Evolutionary conservation across 2,113 vertebrate species (phyloP).

Genomic region (Ardeotis arabs): DNA sequence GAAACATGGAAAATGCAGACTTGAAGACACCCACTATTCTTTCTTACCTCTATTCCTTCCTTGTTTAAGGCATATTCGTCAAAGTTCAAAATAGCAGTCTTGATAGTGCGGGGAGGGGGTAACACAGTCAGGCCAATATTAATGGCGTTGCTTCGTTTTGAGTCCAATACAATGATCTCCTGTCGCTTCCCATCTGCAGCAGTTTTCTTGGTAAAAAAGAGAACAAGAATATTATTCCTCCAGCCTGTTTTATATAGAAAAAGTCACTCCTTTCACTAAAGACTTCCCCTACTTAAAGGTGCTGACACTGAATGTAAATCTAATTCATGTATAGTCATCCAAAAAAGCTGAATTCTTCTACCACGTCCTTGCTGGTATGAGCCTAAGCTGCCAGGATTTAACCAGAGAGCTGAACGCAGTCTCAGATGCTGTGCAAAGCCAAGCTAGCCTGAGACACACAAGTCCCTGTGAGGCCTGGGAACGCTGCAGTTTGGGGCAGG

Average conservation of each 20-base stretch:
- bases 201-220: conserved; percentile 84
- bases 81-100: conserved; percentile 97
- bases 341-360: neutral
- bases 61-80: conserved; percentile 99
- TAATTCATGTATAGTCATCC: neutral
- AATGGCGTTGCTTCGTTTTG: conserved; percentile 95
- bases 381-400: neutral
- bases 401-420: neutral
- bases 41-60: conserved; percentile 96
- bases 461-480: neutral
- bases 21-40: neutral
- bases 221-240: conserved; percentile 29
- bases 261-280: neutral
- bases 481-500: neutral
- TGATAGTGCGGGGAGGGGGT: conserved; percentile 95
- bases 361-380: neutral
- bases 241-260: neutral
- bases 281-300: neutral
- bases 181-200: conserved; percentile 95
- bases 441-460: neutral
- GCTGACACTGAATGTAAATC: neutral
- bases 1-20: neutral
- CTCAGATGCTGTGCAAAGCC: neutral
- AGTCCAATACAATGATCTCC: conserved; percentile 95
- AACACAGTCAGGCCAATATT: conserved; percentile 98